These are phyloP conservation scores for Drosophila leontia DNA, from an alignment of 1,140 invertebrate species.

Conservation along the genomic window DNA sequence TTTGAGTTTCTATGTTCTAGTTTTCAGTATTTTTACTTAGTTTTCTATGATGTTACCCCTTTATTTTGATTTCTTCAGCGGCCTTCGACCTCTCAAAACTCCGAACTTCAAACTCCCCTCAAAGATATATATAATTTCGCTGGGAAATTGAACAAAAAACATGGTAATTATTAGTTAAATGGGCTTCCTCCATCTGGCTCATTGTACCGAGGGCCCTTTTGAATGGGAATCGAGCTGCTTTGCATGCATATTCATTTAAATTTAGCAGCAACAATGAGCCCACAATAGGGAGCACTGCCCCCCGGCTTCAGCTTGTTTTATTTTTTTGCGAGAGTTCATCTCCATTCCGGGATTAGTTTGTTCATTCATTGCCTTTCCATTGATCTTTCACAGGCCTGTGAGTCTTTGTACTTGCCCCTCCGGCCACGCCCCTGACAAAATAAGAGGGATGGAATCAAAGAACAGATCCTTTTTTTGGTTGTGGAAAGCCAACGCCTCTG, in stretches of 20 bases:
- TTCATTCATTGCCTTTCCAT: constrained; percentile 49
- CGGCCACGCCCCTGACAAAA: constrained; percentile 22
- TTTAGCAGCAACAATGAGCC: constrained; percentile 42
- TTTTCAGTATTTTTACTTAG: too few relatives aligned
- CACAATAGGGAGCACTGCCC: constrained; percentile 26
- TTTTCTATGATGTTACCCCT: too few relatives aligned
- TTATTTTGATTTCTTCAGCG: not conserved
- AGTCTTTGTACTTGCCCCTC: constrained; percentile 8
- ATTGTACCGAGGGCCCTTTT: constrained; percentile 39
- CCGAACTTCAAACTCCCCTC: not conserved
- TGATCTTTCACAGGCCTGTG: constrained; percentile 19
- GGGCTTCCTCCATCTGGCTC: constrained; percentile 30
- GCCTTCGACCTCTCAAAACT: constrained; percentile 11
- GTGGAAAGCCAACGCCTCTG: constrained; percentile 19
- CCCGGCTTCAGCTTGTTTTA: not conserved
- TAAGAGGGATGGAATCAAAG: not conserved
- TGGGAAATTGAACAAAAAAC: constrained; percentile 44
- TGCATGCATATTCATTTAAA: constrained; percentile 66
- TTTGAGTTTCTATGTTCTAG: too few relatives aligned
- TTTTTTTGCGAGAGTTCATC: constrained; percentile 28
- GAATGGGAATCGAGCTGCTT: constrained; percentile 52
- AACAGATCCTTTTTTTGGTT: constrained; percentile 14
- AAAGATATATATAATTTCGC: not conserved
- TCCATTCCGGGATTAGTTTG: constrained; percentile 37
- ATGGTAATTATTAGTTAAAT: constrained; percentile 64